Evolutionary conservation across 2,113 vertebrate genomes (phyloP).

Genomic region (Dipodomys stephensi): DNA sequence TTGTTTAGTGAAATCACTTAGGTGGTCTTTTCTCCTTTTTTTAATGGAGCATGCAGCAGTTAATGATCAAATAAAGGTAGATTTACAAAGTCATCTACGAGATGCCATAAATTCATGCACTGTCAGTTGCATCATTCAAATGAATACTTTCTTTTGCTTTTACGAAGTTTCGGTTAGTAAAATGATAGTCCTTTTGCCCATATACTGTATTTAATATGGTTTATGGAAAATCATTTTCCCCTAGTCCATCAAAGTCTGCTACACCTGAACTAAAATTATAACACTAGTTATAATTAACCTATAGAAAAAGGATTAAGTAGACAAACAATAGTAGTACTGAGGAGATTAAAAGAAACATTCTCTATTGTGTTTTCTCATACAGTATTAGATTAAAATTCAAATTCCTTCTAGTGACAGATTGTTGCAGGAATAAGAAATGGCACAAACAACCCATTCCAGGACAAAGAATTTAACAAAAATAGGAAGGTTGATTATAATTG

Average conservation of each 20-base stretch:
- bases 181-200: constrained; percentile 38
- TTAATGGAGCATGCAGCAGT: neutral
- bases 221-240: constrained; percentile 56
- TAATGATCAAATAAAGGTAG: neutral
- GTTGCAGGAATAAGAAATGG: constrained; percentile 77
- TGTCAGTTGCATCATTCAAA: neutral
- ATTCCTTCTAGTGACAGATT: constrained; percentile 73
- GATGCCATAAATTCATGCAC: neutral
- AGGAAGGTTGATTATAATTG: constrained; percentile 83
- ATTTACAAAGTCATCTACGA: neutral
- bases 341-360: constrained; percentile 70
- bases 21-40: neutral
- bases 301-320: constrained; percentile 61
- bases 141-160: constrained; percentile 8
- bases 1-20: neutral
- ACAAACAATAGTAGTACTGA: constrained; percentile 57
- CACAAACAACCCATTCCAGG: constrained; percentile 77
- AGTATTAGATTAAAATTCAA: constrained; percentile 79
- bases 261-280: constrained; percentile 5
- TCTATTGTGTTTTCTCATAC: constrained; percentile 74
- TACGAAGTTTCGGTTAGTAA: constrained; percentile 40
- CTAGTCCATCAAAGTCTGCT: constrained; percentile 1
- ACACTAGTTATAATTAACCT: constrained; percentile 55
- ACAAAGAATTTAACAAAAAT: constrained; percentile 77
- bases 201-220: constrained; percentile 24